Percentiles rank a stretch among this genome's conserved stretches.
Evolutionary conservation across 2,113 vertebrate species (phyloP).

Genomic region (Oryzias curvinotus): DNA sequence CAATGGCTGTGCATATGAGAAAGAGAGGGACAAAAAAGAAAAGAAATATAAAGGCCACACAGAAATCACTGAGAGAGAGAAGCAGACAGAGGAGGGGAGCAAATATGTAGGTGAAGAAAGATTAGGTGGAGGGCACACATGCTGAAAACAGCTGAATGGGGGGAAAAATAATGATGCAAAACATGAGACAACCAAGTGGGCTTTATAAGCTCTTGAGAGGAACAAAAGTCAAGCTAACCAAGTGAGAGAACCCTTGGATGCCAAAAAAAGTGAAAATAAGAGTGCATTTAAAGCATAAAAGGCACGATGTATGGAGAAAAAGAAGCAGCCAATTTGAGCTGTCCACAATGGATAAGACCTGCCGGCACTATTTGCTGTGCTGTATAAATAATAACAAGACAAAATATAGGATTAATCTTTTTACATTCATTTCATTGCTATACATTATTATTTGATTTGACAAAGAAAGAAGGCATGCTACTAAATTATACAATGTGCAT

Average conservation of each 20-base stretch:
- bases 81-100: conserved; percentile 40
- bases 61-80: conserved; percentile 50
- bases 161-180: conserved; percentile 68
- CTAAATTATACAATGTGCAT: no score
- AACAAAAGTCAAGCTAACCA: conserved; percentile 61
- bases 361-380: conserved; percentile 10
- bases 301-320: conserved; percentile 18
- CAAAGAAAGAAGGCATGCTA: no score
- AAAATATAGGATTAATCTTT: no score
- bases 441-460: no score
- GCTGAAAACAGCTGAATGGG: conserved; percentile 46
- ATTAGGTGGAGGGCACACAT: conserved; percentile 38
- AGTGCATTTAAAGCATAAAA: conserved; percentile 29
- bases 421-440: no score
- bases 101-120: conserved; percentile 47
- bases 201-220: conserved; percentile 51
- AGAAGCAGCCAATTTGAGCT: conserved; percentile 14
- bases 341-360: conserved; percentile 6
- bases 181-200: conserved; percentile 59
- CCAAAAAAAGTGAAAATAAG: conserved; percentile 21
- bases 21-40: neutral
- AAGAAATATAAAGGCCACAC: conserved; percentile 29
- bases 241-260: conserved; percentile 33
- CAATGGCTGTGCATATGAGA: conserved; percentile 50
- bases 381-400: no score